phyloP scores from a whole-genome alignment of 2,888 invertebrate genomes.

The Electrophaes corylata region DNA sequence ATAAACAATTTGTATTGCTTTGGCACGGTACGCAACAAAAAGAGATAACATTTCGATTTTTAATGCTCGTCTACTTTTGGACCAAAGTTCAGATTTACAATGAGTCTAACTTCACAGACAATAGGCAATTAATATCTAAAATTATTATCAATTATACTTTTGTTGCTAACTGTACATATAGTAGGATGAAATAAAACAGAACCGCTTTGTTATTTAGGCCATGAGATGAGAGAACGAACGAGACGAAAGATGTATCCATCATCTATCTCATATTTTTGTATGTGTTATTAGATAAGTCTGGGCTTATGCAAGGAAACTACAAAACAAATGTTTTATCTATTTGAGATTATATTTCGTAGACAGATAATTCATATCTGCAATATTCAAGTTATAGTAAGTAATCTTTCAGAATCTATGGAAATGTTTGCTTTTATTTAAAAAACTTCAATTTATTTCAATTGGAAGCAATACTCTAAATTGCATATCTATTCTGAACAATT shows the following conservation, averaged over 20 bases:
- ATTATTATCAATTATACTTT: too few relatives aligned
- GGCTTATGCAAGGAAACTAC: not conserved
- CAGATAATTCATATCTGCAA: not conserved
- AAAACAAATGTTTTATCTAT: not conserved
- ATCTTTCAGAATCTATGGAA: not conserved
- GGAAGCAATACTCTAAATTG: not conserved
- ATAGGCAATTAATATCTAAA: too few relatives aligned
- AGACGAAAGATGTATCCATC: not conserved
- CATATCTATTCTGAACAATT: not conserved
- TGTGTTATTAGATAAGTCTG: not conserved
- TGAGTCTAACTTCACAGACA: too few relatives aligned
- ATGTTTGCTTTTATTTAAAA: not conserved
- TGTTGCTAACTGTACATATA: too few relatives aligned
- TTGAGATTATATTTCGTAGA: not conserved
- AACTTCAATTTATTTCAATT: too few relatives aligned
- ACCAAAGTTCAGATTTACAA: too few relatives aligned
- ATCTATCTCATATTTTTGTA: not conserved
- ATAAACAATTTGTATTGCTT: constrained; percentile 1
- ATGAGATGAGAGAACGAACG: not conserved
- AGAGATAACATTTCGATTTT: too few relatives aligned
- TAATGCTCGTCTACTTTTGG: too few relatives aligned
- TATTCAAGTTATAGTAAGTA: not conserved
- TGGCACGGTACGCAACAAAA: too few relatives aligned
- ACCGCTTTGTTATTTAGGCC: not conserved
- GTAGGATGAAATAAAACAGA: not conserved